These are phyloP conservation scores for Tetropium fuscum DNA, from an alignment of 2,888 invertebrate species.

Conservation along the genomic window DNA sequence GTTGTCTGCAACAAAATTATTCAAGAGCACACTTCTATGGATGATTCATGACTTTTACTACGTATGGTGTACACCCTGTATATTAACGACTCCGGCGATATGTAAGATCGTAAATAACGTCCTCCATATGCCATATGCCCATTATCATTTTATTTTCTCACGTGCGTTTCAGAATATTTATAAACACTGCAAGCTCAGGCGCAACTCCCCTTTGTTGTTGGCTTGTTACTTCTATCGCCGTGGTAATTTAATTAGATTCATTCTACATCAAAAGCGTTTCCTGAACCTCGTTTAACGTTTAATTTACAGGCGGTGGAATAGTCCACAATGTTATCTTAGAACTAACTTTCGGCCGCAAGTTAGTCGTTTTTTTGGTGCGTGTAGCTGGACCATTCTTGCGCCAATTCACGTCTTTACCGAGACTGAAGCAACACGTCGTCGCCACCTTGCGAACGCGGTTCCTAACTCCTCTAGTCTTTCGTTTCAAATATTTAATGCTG, in stretches of 20 bases:
- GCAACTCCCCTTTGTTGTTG: neutral
- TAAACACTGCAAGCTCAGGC: slow-evolving; percentile 17
- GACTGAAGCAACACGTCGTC: no score
- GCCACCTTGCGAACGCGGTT: no score
- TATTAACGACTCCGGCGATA: no score
- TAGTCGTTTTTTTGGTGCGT: no score
- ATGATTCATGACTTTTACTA: neutral
- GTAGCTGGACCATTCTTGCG: no score
- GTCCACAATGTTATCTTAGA: slow-evolving; percentile 11
- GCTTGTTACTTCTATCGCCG: slow-evolving; percentile 5
- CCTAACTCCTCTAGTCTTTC: no score
- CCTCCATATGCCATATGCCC: slow-evolving; percentile 8
- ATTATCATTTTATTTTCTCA: slow-evolving; percentile 23
- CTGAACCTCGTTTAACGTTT: neutral
- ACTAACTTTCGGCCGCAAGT: no score
- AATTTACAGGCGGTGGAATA: neutral
- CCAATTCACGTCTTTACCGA: no score
- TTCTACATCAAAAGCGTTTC: slow-evolving; percentile 11
- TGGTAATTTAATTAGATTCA: slow-evolving; percentile 13
- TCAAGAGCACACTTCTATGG: neutral
- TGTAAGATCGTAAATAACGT: slow-evolving; percentile 13
- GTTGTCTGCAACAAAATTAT: no score
- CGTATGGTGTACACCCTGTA: slow-evolving; percentile 4
- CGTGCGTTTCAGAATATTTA: slow-evolving; percentile 18
- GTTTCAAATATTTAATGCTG: no score